Evolutionary conservation across 2,888 invertebrate genomes (phyloP), one percentile per base, ranked within the genome.

Genomic region (Eupithecia centaureata): DNA sequence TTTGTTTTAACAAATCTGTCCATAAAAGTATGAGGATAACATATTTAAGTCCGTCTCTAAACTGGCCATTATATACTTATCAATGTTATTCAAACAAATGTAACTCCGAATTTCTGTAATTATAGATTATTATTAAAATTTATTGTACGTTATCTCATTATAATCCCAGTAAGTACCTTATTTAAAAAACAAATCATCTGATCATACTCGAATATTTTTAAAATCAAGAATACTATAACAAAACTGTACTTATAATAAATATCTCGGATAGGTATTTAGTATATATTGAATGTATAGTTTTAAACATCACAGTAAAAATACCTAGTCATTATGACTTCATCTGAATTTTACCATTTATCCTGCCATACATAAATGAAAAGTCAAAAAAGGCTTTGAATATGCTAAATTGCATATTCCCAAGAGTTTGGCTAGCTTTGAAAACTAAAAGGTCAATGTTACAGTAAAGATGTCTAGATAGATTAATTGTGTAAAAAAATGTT

Each of bases 1-100:
- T 86, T 86, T 85, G 83, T 85, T 87, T 82, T 82, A 86, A 87
- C 83, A 83, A 88, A 82, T 87, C 87, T 87, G 88, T 88, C 88
- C 88, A 87, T 88, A 84, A 77, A 75, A 82, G 80, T 66, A 68
- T 63, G 62, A 73, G 70, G 66, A 64, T 67, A 75, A 72, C 77
- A 75, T 75, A 74, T 74, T 71, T 77, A 81, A 78, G 77, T 78
- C 78, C 76, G 69, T 77, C 73, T 71, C 68, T 74, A 71, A 63
- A 71, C 73, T 77, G 65, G 74, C 74, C 72, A 73, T 70, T 72
- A 68, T 67, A 63, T 63, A 63, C 66, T 61, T 70, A 70, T 69
- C 63, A 60, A 65, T 61, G 57, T 66, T 63, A 61, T 68, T 57
- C 32, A 63, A 57, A 42, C 54, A 54, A 67, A 72, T 77, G 70